A percentile compares a stretch with the other conserved stretches of the same genome.
These are phyloP conservation scores for Callimico goeldii DNA, from an alignment of 2,797 vertebrate genomes.

Conservation along the genomic window DNA sequence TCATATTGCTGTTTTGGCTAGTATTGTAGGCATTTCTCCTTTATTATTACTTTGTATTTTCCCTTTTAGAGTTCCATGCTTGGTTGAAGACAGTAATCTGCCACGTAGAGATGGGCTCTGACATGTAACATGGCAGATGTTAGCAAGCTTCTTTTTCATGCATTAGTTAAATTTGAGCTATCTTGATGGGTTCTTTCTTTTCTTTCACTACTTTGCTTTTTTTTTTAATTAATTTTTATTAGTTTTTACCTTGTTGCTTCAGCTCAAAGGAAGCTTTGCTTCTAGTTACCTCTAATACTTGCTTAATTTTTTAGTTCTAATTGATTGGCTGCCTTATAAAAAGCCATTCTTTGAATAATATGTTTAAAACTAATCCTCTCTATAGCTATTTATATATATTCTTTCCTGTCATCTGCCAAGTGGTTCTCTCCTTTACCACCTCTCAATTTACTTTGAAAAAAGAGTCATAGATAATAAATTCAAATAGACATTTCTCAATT, in stretches of 20 bases:
- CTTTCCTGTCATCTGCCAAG: neutral
- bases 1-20: neutral
- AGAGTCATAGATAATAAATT: neutral
- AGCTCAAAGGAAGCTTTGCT: neutral
- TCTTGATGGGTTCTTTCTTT: neutral
- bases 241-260: neutral
- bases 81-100: neutral
- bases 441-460: constrained; percentile 14
- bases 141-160: neutral
- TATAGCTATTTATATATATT: neutral
- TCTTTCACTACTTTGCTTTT: neutral
- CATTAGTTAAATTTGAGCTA: neutral
- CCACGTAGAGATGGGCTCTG: neutral
- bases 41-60: constrained; percentile 13
- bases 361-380: neutral
- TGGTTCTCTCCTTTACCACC: neutral
- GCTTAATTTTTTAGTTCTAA: neutral
- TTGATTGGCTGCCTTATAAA: constrained; percentile 5
- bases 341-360: neutral
- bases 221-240: neutral
- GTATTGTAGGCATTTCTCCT: neutral
- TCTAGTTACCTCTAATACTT: neutral
- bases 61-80: neutral
- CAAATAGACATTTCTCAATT: neutral
- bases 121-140: neutral